These are phyloP conservation scores for Lepidurus apus DNA, from an alignment of 1,140 invertebrate genomes.

Conservation along the genomic window DNA sequence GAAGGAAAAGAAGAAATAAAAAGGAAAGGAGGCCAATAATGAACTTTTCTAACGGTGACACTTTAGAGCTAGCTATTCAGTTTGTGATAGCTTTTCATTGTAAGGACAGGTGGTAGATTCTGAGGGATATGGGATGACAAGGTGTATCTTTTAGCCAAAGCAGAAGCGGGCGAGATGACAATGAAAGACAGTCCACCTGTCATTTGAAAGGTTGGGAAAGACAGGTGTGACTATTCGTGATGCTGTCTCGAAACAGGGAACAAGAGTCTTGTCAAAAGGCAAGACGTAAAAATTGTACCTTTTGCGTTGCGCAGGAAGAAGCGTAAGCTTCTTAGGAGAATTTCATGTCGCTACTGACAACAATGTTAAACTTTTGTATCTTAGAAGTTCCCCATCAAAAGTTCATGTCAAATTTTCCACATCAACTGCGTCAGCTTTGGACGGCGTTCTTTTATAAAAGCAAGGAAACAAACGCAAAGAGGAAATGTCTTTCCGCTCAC, in stretches of 20 bases:
- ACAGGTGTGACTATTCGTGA: neutral
- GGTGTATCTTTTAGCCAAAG: neutral
- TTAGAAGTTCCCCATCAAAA: neutral
- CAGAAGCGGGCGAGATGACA: neutral
- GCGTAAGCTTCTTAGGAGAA: too few species aligned
- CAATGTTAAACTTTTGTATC: too few species aligned
- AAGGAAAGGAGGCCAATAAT: too few species aligned
- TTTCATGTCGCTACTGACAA: too few species aligned
- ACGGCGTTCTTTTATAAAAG: too few species aligned
- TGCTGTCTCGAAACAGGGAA: neutral
- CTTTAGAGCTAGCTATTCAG: neutral
- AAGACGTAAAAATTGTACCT: too few species aligned
- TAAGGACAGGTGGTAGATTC: neutral
- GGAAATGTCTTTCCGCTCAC: neutral
- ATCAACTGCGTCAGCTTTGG: neutral
- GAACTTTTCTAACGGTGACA: neutral
- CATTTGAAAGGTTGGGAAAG: neutral
- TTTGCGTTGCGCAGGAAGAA: too few species aligned
- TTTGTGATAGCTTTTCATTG: neutral
- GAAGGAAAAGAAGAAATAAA: too few species aligned
- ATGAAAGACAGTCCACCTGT: neutral
- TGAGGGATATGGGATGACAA: conserved; percentile 1
- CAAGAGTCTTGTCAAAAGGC: neutral
- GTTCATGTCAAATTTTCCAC: neutral
- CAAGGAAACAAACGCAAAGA: neutral